Percentiles rank a stretch among this genome's conserved stretches.
phyloP scores from a whole-genome alignment of 2,888 invertebrate genomes.

The Choristoneura rosaceana region DNA sequence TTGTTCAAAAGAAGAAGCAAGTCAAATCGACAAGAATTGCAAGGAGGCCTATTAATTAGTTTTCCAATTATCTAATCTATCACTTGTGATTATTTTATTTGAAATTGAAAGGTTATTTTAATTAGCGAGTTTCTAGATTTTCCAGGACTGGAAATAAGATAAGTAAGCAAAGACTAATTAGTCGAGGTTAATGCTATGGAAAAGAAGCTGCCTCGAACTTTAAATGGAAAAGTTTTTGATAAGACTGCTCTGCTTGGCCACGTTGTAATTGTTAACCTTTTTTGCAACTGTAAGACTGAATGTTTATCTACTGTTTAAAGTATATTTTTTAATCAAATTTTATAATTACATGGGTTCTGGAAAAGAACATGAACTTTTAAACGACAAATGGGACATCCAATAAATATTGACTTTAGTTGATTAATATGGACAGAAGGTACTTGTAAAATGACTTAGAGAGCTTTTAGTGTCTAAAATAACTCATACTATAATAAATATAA shows the following conservation, averaged over 20 bases:
- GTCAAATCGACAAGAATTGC: no score
- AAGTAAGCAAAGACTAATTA: constrained; percentile 42
- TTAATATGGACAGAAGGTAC: no score
- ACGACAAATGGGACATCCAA: no score
- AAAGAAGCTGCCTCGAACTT: constrained; percentile 56
- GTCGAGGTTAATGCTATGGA: constrained; percentile 46
- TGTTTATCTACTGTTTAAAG: not conserved
- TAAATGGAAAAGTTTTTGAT: constrained; percentile 76
- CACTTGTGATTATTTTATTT: not conserved
- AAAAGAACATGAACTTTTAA: no score
- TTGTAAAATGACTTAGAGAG: no score
- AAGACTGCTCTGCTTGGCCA: constrained; percentile 58
- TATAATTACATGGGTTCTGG: not conserved
- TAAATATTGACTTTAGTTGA: no score
- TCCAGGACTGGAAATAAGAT: constrained; percentile 23
- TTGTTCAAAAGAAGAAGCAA: no score
- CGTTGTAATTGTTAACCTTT: constrained; percentile 65
- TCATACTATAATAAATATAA: no score
- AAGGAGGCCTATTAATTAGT: no score
- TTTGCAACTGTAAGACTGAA: constrained; percentile 50
- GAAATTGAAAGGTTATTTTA: not conserved
- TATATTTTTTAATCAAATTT: not conserved
- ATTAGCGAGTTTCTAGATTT: constrained; percentile 2
- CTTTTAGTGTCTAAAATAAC: no score
- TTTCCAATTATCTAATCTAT: no score